Conservation (phyloP, 2,888 invertebrate species). For the Amorpha juglandis region DNA sequence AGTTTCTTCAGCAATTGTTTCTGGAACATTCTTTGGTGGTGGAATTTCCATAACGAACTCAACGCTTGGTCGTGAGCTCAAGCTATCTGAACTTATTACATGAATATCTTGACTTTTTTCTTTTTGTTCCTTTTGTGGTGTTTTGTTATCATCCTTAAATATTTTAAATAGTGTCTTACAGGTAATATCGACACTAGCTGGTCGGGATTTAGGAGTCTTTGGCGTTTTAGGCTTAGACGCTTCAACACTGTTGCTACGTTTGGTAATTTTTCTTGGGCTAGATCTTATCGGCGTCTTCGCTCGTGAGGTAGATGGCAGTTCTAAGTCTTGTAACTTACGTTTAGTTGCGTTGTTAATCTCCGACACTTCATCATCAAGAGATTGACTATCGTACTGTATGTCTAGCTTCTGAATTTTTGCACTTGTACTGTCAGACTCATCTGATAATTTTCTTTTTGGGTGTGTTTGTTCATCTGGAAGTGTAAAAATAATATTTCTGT, state of each 20-base stretch:
- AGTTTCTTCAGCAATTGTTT: constrained; percentile 60
- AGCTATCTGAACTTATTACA: constrained; percentile 45
- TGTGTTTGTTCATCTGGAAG: constrained; percentile 57
- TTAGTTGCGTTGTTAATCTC: constrained; percentile 60
- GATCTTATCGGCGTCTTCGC: constrained; percentile 62
- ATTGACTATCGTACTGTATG: constrained; percentile 56
- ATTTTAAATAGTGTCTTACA: constrained; percentile 59
- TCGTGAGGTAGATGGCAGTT: constrained; percentile 62
- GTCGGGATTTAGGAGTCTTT: constrained; percentile 66
- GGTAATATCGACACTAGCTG: constrained; percentile 70
- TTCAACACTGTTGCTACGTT: constrained; percentile 74
- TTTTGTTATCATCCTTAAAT: constrained; percentile 26
- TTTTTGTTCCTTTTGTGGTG: background rate
- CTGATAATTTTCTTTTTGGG: constrained; percentile 68
- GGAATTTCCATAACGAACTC: constrained; percentile 62
- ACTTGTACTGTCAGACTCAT: constrained; percentile 52
- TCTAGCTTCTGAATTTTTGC: constrained; percentile 72
- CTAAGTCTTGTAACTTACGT: constrained; percentile 53
- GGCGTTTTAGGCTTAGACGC: constrained; percentile 62
- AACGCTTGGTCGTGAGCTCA: constrained; percentile 56
- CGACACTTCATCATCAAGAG: constrained; percentile 71
- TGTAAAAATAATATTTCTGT: background rate
- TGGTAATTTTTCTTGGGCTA: constrained; percentile 65
- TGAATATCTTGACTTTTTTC: constrained; percentile 12
- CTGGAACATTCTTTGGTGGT: constrained; percentile 53